phyloP scores from a whole-genome alignment of 2,113 vertebrate genomes.

The Tretioscincus oriximinensis region DNA sequence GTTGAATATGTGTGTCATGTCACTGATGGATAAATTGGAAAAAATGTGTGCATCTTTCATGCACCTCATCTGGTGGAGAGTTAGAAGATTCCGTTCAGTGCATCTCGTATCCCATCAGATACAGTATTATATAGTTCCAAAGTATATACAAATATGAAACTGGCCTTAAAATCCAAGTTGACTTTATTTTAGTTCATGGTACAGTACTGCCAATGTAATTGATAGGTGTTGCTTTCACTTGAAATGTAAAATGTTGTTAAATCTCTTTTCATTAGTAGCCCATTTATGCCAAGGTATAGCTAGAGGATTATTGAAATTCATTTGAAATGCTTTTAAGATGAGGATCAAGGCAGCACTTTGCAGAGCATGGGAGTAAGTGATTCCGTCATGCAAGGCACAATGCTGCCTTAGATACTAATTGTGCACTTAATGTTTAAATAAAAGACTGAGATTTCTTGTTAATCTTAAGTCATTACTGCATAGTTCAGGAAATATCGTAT shows the following conservation, averaged over 20 bases:
- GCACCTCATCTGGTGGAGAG: not conserved
- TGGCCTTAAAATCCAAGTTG: not conserved
- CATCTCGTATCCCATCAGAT: not conserved
- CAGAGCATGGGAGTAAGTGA: slow-evolving; percentile 2
- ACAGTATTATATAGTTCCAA: not conserved
- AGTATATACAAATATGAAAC: not conserved
- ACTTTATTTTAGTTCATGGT: not conserved
- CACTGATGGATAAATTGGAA: too few species aligned
- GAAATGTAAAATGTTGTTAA: slow-evolving; percentile 37
- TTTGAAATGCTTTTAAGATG: not conserved
- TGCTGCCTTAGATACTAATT: slow-evolving; percentile 16
- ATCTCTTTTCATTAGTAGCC: slow-evolving; percentile 1
- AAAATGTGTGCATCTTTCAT: not conserved
- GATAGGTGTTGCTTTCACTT: slow-evolving; percentile 11
- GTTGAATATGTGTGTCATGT: not conserved
- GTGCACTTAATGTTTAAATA: not conserved
- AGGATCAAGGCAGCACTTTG: not conserved
- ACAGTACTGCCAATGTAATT: not conserved
- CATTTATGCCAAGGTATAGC: accelerated
- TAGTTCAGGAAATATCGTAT: not conserved
- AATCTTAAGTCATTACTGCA: not conserved
- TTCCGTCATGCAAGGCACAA: not conserved
- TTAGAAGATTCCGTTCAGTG: not conserved
- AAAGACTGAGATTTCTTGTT: not conserved
- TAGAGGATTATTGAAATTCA: not conserved